A percentile compares a stretch with the other conserved stretches of the same genome.
Conservation (phyloP, 1,140 invertebrate species). For the Drosophila albomicans region DNA sequence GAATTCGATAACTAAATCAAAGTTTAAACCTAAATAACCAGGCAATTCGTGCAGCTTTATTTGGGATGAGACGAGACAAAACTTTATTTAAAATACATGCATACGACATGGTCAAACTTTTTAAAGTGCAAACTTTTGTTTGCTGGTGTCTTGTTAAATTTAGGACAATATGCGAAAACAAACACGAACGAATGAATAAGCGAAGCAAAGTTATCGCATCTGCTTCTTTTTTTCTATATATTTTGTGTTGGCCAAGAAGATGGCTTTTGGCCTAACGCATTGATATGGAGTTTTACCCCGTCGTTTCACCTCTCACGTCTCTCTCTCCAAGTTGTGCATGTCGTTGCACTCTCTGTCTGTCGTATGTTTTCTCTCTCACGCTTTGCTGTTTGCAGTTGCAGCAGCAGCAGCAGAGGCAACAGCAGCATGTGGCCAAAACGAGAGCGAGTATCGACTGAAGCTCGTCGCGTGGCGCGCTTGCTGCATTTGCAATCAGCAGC, state of each 20-base stretch:
- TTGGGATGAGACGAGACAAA: too few species aligned
- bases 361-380: background rate
- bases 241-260: background rate
- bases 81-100: too few species aligned
- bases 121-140: background rate
- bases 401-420: background rate
- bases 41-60: too few species aligned
- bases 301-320: too few species aligned
- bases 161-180: background rate
- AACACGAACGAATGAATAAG: background rate
- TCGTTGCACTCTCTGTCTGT: too few species aligned
- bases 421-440: slow-evolving; percentile 2
- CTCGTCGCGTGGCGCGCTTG: slow-evolving; percentile 9
- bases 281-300: background rate
- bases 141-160: background rate
- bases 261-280: slow-evolving; percentile 3
- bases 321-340: too few species aligned
- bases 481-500: slow-evolving; percentile 54
- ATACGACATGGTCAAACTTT: background rate
- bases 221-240: background rate
- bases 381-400: background rate
- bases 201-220: background rate
- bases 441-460: slow-evolving; percentile 18
- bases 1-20: too few species aligned
- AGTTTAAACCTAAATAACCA: too few species aligned